Percentiles rank a stretch among this genome's conserved stretches.
These are phyloP conservation scores for Hedya salicella DNA, from an alignment of 2,888 invertebrate genomes.

Conservation along the genomic window DNA sequence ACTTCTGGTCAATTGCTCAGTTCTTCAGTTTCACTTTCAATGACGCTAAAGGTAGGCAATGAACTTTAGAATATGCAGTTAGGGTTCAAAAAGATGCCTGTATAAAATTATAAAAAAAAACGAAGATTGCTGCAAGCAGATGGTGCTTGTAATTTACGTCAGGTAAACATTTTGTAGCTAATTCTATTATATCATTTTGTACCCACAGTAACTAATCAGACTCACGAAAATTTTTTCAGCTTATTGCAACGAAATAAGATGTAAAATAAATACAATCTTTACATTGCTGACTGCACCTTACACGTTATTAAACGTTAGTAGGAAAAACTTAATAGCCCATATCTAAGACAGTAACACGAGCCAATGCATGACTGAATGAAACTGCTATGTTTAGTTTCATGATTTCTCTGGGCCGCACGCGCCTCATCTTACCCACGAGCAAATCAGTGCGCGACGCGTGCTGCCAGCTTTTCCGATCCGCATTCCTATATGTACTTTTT, in stretches of 20 bases:
- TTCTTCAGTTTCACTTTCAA: slow-evolving; percentile 37
- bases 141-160: not conserved
- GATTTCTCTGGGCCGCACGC: slow-evolving; percentile 74
- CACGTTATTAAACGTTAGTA: not conserved
- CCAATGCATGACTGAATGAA: slow-evolving; percentile 44
- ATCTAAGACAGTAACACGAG: slow-evolving; percentile 8
- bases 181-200: no score
- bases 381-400: slow-evolving; percentile 65
- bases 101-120: no score
- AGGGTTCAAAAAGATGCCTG: no score
- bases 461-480: slow-evolving; percentile 76
- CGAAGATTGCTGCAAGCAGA: not conserved
- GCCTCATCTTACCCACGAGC: slow-evolving; percentile 73
- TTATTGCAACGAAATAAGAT: no score
- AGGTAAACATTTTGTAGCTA: not conserved
- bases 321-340: not conserved
- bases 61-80: not conserved
- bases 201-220: no score
- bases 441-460: slow-evolving; percentile 82
- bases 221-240: no score
- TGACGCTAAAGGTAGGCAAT: not conserved
- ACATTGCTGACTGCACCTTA: not conserved
- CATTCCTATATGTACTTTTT: slow-evolving; percentile 75
- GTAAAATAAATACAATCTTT: no score
- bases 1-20: slow-evolving; percentile 26